These are phyloP conservation scores for Gracilinanus agilis DNA, from an alignment of 2,113 vertebrate genomes.

Conservation along the genomic window DNA sequence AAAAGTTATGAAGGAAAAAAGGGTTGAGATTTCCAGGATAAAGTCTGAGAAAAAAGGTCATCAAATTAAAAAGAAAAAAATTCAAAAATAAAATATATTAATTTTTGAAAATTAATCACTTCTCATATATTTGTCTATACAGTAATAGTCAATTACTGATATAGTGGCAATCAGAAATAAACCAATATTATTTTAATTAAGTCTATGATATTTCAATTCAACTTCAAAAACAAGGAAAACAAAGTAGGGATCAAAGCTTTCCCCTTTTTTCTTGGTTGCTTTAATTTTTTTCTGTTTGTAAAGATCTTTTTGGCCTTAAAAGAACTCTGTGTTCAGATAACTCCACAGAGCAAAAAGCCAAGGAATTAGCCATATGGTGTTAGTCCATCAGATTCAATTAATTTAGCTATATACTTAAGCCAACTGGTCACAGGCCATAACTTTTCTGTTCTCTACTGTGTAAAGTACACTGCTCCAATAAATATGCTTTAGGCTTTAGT, in stretches of 20 bases:
- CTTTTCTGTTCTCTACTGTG: background rate
- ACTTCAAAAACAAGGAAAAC: background rate
- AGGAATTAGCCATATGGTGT: background rate
- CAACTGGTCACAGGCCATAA: background rate
- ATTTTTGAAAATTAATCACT: background rate
- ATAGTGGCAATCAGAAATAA: background rate
- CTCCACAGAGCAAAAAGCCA: conserved; percentile 19
- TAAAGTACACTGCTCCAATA: background rate
- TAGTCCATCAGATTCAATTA: conserved; percentile 5
- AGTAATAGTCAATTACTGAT: background rate
- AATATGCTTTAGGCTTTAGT: conserved; percentile 2
- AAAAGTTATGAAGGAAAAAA: background rate
- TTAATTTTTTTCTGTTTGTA: conserved; percentile 1
- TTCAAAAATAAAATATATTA: background rate
- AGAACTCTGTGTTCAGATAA: background rate
- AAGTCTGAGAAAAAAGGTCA: background rate
- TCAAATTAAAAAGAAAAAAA: background rate
- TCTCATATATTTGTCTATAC: background rate
- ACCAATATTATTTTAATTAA: background rate
- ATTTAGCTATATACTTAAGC: conserved; percentile 5
- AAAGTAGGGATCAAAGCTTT: background rate
- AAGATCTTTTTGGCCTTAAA: conserved; percentile 28
- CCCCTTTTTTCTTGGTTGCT: background rate
- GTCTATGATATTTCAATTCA: background rate
- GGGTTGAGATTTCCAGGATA: background rate